Conservation (phyloP, 2,888 invertebrate genomes). For the Pseudococcus longispinus region DNA sequence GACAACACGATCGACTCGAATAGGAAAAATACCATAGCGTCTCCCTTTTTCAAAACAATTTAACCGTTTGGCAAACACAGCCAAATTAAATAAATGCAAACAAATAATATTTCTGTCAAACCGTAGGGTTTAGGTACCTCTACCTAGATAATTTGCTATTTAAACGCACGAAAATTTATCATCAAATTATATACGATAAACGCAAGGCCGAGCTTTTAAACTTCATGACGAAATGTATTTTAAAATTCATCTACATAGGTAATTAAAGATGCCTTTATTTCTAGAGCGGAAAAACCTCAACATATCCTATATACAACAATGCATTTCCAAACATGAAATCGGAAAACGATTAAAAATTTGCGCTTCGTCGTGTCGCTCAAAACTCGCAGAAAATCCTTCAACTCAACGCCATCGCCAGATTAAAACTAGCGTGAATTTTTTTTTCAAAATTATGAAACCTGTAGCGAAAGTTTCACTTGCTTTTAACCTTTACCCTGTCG, state of each 20-base stretch:
- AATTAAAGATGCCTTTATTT: not conserved
- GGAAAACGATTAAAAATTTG: slow-evolving; percentile 6
- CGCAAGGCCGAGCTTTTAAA: not conserved
- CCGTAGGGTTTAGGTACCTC: not conserved
- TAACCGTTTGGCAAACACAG: not conserved
- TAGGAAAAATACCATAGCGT: not conserved
- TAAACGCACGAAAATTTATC: not conserved
- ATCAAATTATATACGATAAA: not conserved
- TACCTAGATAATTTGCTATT: not conserved
- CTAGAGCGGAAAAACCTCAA: not conserved
- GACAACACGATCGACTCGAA: not conserved
- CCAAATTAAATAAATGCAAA: slow-evolving; percentile 29
- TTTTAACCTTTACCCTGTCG: not conserved
- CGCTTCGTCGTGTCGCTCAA: not conserved
- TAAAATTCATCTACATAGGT: not conserved
- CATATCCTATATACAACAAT: not conserved
- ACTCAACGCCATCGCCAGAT: not conserved
- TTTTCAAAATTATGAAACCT: slow-evolving; percentile 4
- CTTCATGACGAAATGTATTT: slow-evolving; percentile 1
- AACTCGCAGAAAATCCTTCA: not conserved
- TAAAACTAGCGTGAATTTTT: not conserved
- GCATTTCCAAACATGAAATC: not conserved
- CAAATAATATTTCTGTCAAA: slow-evolving; percentile 9
- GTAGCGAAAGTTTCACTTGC: not conserved
- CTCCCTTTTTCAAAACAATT: not conserved